Base-by-base conservation (phyloP, 2,797 vertebrate species). In the Myripristis jacobus region DNA sequence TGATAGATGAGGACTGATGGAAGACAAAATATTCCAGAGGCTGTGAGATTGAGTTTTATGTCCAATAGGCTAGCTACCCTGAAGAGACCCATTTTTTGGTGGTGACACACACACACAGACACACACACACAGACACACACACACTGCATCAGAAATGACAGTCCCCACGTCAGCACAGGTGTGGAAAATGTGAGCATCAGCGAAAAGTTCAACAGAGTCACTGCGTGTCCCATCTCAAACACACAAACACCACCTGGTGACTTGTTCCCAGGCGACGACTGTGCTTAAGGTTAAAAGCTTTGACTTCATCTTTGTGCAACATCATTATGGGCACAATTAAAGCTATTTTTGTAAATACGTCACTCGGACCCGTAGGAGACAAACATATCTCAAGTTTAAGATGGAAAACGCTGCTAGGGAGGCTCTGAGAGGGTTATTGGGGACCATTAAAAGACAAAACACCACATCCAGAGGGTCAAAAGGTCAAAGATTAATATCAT, bases 121-220 rank as follows among this genome's bases (percentile, higher is more conserved):
- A 46, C 41, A 68, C 50, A 70, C 56, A 60, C 34, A 73, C 25
- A n/a, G n/a, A 62, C 8, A 22, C 41, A 66, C 60, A 27, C 56
- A 67, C 46, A 19, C 19, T 18, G 47, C 58, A 50, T 67, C 70
- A 21, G 70, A 77, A 58, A 77, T 78, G 54, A 63, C 70, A 73
- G 61, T 43, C 69, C 66, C 72, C 53, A 9, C n/a, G 9, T 80
- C 63, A 73, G 79, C 80, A 74, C 80, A 85, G 81, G 72, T 88
- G 85, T 62, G 75, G 48, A 86, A 88, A 86, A 71, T 75, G 58
- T 71, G 65, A 69, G 66, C 61, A 62, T 89, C 81, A 90, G 86
- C 84, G n/a, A 24, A 82, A 85, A 78, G 61, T 48, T 44, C 48
- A 79, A 69, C 18, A 57, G 18, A 56, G 69, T 34, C 19, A 54